phyloP scores from a whole-genome alignment of 2,797 vertebrate species.

The Sebastes iracundus region DNA sequence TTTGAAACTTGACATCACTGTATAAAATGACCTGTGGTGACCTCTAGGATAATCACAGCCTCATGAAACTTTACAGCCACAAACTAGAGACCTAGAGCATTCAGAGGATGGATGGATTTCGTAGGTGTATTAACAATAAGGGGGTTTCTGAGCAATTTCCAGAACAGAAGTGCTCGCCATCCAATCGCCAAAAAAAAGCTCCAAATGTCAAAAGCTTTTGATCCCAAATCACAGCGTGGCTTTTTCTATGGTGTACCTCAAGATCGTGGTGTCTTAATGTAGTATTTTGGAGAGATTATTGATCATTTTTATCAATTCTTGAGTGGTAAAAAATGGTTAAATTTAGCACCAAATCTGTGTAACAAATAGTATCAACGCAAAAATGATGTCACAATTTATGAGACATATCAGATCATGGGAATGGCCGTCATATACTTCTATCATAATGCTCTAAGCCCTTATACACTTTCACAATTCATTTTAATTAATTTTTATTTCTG shows the following conservation, averaged over 20 bases:
- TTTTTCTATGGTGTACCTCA: rapidly evolving
- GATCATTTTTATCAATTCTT: not conserved
- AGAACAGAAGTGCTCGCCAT: not conserved
- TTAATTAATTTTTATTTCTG: no score
- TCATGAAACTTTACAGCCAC: not conserved
- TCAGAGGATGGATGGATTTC: not conserved
- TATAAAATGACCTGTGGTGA: no score
- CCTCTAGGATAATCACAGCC: not conserved
- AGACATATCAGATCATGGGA: not conserved
- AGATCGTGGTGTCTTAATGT: not conserved
- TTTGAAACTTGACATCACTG: rapidly evolving
- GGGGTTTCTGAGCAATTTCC: not conserved
- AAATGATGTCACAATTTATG: no score
- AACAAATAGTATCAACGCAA: not conserved
- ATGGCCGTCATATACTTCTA: not conserved
- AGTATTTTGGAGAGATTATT: not conserved
- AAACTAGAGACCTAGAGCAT: not conserved
- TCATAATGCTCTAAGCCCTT: not conserved
- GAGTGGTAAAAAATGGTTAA: not conserved
- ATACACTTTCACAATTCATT: no score
- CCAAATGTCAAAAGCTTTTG: no score
- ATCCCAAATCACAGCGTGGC: not conserved
- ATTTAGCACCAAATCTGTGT: not conserved
- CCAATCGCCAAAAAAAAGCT: rapidly evolving
- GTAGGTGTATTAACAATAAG: not conserved